A percentile compares a stretch with the other conserved stretches of the same genome.
phyloP scores from a whole-genome alignment of 2,888 invertebrate genomes.

The Tachina lurida region DNA sequence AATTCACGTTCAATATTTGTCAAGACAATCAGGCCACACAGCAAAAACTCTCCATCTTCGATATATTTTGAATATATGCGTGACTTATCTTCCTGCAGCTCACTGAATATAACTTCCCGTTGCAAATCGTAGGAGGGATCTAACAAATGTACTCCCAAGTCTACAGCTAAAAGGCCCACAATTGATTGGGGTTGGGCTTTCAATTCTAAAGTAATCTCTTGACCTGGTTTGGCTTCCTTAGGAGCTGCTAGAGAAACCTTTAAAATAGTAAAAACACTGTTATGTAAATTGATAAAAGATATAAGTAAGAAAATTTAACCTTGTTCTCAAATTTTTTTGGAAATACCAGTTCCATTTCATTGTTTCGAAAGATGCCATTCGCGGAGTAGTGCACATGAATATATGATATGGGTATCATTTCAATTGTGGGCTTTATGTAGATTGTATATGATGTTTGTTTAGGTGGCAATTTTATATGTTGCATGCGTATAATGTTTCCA shows the following conservation, averaged over 20 bases:
- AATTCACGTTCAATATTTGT: constrained; percentile 16
- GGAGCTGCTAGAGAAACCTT: constrained; percentile 75
- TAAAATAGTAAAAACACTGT: not conserved
- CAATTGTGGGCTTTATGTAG: constrained; percentile 27
- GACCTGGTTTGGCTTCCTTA: constrained; percentile 89
- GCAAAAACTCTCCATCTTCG: not conserved
- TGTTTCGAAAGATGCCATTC: not conserved
- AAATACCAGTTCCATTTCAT: constrained; percentile 28
- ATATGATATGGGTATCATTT: constrained; percentile 24
- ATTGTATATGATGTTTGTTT: constrained; percentile 31
- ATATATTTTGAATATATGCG: not conserved
- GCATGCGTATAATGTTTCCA: constrained; percentile 18
- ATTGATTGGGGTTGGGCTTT: constrained; percentile 92
- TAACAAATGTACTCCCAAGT: constrained; percentile 90
- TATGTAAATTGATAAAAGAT: not conserved
- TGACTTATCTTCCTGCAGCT: constrained; percentile 3
- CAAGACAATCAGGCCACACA: not conserved
- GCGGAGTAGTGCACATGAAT: constrained; percentile 2
- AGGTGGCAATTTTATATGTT: constrained; percentile 17
- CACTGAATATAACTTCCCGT: constrained; percentile 84
- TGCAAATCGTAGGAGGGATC: constrained; percentile 86
- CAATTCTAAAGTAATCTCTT: constrained; percentile 89
- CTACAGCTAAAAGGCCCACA: constrained; percentile 94
- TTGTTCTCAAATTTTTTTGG: constrained; percentile 42
- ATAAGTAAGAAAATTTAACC: not conserved